These are phyloP conservation scores for Cremastobaeus sp. DNA, from an alignment of 2,888 invertebrate genomes.

Conservation along the genomic window DNA sequence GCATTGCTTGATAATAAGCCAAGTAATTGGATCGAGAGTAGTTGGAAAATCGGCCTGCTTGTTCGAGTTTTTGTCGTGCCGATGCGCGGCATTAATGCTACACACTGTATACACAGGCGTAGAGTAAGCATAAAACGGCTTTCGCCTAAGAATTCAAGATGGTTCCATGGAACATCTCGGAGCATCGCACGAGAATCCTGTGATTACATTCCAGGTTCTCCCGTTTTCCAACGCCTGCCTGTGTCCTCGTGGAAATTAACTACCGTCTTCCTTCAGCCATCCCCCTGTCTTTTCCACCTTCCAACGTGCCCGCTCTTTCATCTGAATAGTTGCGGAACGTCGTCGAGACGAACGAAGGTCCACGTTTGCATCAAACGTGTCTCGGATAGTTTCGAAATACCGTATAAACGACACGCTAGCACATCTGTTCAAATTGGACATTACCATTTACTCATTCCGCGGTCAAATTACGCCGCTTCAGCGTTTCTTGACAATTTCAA, in stretches of 20 bases:
- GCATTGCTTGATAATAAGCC: conserved; percentile 7
- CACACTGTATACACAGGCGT: conserved; percentile 33
- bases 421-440: conserved; percentile 32
- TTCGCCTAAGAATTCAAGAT: conserved; percentile 77
- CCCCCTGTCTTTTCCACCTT: conserved; percentile 59
- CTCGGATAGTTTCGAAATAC: conserved; percentile 61
- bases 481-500: too few species aligned
- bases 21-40: not conserved
- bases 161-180: conserved; percentile 72
- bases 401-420: conserved; percentile 49
- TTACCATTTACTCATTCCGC: too few species aligned
- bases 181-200: conserved; percentile 77
- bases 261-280: conserved; percentile 60
- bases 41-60: conserved; percentile 2
- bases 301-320: conserved; percentile 56
- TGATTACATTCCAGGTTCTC: conserved; percentile 77
- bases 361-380: conserved; percentile 56
- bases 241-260: conserved; percentile 63
- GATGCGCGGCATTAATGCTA: conserved; percentile 32
- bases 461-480: too few species aligned
- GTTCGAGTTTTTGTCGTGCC: conserved; percentile 21
- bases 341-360: conserved; percentile 58
- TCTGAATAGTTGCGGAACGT: conserved; percentile 62
- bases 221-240: conserved; percentile 58
- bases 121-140: conserved; percentile 69